These are phyloP conservation scores for Anableps anableps DNA, from an alignment of 2,797 vertebrate genomes.

Conservation along the genomic window DNA sequence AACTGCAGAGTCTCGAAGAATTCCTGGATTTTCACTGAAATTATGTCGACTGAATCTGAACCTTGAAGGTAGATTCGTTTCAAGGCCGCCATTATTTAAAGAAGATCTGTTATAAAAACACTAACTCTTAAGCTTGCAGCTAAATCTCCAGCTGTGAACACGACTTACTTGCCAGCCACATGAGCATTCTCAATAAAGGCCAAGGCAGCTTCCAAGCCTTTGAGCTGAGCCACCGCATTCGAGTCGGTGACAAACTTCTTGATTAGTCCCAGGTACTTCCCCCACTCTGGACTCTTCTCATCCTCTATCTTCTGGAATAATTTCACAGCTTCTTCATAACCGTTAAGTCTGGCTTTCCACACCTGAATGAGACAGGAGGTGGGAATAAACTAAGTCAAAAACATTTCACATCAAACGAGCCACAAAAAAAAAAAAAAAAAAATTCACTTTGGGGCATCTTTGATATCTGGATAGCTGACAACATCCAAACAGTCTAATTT, in stretches of 20 bases:
- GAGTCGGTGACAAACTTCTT: slow-evolving; percentile 98
- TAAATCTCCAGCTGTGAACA: not conserved
- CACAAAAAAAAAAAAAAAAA: not conserved
- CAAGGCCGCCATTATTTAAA: not conserved
- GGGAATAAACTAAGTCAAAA: not conserved
- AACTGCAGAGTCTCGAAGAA: not conserved
- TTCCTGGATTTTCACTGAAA: not conserved
- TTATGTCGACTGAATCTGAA: not conserved
- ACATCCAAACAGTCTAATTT: not conserved
- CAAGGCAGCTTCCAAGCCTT: slow-evolving; percentile 94
- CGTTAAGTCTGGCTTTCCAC: slow-evolving; percentile 96
- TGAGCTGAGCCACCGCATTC: slow-evolving; percentile 95
- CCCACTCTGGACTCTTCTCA: slow-evolving; percentile 97
- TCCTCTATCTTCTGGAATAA: slow-evolving; percentile 93
- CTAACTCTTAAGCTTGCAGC: not conserved
- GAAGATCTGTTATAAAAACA: not conserved
- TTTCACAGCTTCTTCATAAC: slow-evolving; percentile 96
- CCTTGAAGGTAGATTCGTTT: too few relatives aligned
- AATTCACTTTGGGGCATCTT: not conserved
- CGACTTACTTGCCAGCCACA: slow-evolving; percentile 92
- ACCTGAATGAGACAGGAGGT: slow-evolving; percentile 70
- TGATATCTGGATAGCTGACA: not conserved
- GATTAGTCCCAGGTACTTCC: slow-evolving; percentile 93
- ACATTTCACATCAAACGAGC: not conserved
- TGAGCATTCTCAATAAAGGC: slow-evolving; percentile 92